phyloP scores from a whole-genome alignment of 2,888 invertebrate genomes.

The Drosophila borealis region DNA sequence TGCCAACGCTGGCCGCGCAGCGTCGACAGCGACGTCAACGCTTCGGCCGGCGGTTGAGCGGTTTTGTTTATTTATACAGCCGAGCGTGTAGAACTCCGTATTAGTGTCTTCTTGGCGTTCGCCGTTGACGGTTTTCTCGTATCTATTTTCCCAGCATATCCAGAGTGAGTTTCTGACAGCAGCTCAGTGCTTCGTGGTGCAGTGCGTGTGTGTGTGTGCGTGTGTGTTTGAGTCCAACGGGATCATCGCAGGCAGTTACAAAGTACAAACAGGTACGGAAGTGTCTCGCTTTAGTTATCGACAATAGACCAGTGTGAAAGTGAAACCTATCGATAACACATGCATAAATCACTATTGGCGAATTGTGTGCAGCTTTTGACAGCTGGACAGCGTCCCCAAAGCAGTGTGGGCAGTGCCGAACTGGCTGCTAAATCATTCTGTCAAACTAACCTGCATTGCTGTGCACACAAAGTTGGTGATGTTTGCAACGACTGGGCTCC shows the following conservation, averaged over 20 bases:
- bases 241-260: slow-evolving; percentile 25
- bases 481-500: slow-evolving; percentile 31
- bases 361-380: slow-evolving; percentile 1
- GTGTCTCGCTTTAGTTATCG: slow-evolving; percentile 38
- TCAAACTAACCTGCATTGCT: slow-evolving; percentile 17
- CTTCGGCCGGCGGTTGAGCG: slow-evolving; percentile 57
- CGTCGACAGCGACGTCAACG: slow-evolving; percentile 32
- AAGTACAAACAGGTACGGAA: slow-evolving; percentile 72
- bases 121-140: slow-evolving; percentile 64
- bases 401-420: not conserved
- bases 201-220: slow-evolving; percentile 28
- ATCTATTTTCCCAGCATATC: slow-evolving; percentile 33
- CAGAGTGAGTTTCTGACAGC: slow-evolving; percentile 42
- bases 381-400: not conserved
- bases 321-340: slow-evolving; percentile 10
- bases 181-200: slow-evolving; percentile 40
- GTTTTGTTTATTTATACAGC: slow-evolving; percentile 82
- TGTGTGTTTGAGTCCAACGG: slow-evolving; percentile 24
- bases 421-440: slow-evolving; percentile 21
- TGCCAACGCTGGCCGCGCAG: slow-evolving; percentile 31
- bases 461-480: slow-evolving; percentile 29
- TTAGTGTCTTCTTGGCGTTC: slow-evolving; percentile 82
- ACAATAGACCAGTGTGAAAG: slow-evolving; percentile 39
- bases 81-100: slow-evolving; percentile 76
- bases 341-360: slow-evolving; percentile 9